phyloP scores from a whole-genome alignment of 1,140 invertebrate species.

The Maniola jurtina region DNA sequence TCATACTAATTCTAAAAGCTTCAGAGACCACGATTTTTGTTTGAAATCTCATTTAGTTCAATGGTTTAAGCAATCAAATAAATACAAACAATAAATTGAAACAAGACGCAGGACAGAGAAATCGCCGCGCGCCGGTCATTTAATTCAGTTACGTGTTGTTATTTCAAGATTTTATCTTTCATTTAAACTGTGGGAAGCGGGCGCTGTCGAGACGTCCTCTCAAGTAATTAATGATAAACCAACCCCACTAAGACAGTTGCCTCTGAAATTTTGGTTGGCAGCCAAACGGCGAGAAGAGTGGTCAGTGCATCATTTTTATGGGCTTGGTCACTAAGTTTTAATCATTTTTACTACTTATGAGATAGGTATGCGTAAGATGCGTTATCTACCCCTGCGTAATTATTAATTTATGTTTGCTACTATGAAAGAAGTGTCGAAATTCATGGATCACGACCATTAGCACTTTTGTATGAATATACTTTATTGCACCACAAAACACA shows the following conservation, averaged over 20 bases:
- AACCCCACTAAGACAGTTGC: not conserved
- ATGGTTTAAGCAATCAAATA: not conserved
- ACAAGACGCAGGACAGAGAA: not conserved
- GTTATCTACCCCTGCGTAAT: too few relatives aligned
- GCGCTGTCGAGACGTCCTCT: not conserved
- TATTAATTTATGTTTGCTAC: too few relatives aligned
- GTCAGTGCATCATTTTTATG: not conserved
- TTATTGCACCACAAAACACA: too few relatives aligned
- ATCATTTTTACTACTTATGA: not conserved
- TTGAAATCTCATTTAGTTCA: too few relatives aligned
- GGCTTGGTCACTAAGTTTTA: not conserved
- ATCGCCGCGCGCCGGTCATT: not conserved
- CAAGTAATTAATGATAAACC: not conserved
- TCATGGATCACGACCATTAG: too few relatives aligned
- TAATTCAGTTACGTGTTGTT: not conserved
- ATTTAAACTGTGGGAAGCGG: not conserved
- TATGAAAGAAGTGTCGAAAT: too few relatives aligned
- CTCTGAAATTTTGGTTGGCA: not conserved
- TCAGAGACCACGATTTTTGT: too few relatives aligned
- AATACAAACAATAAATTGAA: not conserved
- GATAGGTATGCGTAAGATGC: too few relatives aligned
- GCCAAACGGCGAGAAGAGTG: not conserved
- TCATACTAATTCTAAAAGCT: too few relatives aligned
- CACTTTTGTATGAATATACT: too few relatives aligned
- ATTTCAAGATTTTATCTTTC: not conserved